Evolutionary conservation across 2,113 vertebrate genomes (phyloP).

Genomic region (Chamaetylas fuelleborni): DNA sequence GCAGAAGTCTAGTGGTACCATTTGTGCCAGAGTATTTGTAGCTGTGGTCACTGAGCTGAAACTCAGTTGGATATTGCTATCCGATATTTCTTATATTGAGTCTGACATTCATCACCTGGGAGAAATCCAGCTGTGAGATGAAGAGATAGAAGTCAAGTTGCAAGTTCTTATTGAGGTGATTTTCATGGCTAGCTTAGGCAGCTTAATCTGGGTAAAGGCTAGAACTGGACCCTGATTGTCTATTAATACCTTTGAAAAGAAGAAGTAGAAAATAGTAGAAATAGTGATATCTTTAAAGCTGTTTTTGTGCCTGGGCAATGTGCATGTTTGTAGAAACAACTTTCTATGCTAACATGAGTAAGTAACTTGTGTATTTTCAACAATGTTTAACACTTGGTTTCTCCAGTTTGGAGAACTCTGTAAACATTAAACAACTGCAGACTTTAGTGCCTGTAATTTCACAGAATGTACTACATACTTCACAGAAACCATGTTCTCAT

Average conservation of each 20-base stretch:
- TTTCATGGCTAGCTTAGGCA: not conserved
- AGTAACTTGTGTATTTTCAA: not conserved
- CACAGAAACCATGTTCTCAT: not conserved
- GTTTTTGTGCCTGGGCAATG: not conserved
- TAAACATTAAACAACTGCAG: not conserved
- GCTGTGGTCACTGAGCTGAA: not conserved
- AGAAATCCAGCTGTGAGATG: not conserved
- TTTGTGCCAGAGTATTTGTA: not conserved
- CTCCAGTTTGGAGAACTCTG: not conserved
- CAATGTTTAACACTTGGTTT: not conserved
- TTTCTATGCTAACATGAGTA: not conserved
- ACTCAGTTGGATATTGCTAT: not conserved
- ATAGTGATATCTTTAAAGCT: not conserved
- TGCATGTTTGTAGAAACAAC: not conserved
- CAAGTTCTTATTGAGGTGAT: not conserved
- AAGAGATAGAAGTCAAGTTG: not conserved
- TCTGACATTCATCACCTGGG: not conserved
- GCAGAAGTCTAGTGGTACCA: not conserved
- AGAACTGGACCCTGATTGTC: not conserved
- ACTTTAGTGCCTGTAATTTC: not conserved
- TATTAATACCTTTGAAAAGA: not conserved
- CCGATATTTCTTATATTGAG: not conserved
- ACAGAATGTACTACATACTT: not conserved
- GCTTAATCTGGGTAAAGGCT: not conserved
- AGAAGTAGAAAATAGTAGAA: not conserved